Evolutionary conservation across 2,888 invertebrate genomes (phyloP), one percentile per base, ranked within the genome.

Genomic region (Octodonta nipae): DNA sequence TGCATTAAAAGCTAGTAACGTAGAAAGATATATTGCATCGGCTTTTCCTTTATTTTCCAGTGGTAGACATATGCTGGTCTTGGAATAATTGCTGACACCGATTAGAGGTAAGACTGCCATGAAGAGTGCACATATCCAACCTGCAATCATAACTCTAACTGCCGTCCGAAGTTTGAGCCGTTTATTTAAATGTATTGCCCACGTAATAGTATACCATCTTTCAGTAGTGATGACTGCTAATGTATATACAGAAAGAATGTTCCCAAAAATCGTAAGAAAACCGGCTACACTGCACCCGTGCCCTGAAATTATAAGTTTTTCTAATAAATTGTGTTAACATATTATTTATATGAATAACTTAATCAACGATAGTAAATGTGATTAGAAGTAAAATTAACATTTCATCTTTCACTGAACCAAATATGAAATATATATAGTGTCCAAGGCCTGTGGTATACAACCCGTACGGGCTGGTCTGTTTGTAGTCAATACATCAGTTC

Each of bases 21-120:
- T 61, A 7, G 67, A 58, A 16, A 75, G 57, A 54, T 74, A 76
- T 7, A 63, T 66, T 20, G 67, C 58, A 46, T 75, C 75, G 2
- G 58, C 55, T 24, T 63, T 47, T 32, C 65, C 60, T 16, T 62
- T 61, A 30, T 68, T 70, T 46, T 72, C 71, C 56, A 78, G 63
- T 1, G 78, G 78, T 32, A 78, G 59, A 51, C 78, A 78, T 24
- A 78, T 75, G 49, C 74, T 74, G 41, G 76, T 77, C 47, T 68
- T 72, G 20, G 72, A 66, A 56, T 76, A 78, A 43, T 67, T 69
- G 45, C 73, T 75, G 40, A 78, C 61, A 8, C 75, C 76, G 12
- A 73, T 49, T 3, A 77, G 60, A 1, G 78, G 78, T 15, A 78
- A 54, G 26, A 61, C 55, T 1, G 76, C 75, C 63, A 76, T 65